A percentile compares a stretch with the other conserved stretches of the same genome.
Conservation (phyloP, 2,797 vertebrate species). For the Clarias pachynema region DNA sequence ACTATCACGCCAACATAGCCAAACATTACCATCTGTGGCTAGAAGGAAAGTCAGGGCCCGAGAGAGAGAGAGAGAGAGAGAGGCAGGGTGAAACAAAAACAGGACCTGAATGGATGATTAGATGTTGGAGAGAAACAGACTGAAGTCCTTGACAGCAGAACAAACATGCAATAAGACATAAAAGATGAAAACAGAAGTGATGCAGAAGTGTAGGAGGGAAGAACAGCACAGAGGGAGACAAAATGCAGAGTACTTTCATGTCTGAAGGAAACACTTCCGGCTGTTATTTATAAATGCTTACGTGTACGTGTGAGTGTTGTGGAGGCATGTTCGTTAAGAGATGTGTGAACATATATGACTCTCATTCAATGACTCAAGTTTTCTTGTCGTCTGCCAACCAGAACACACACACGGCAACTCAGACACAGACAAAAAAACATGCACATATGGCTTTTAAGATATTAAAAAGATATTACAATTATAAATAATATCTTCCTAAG, state of each 20-base stretch:
- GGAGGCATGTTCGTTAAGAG: slow-evolving; percentile 25
- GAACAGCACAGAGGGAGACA: slow-evolving; percentile 38
- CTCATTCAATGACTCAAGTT: slow-evolving; percentile 38
- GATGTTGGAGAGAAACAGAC: not conserved
- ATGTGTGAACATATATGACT: slow-evolving; percentile 36
- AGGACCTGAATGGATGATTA: not conserved
- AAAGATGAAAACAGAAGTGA: slow-evolving; percentile 17
- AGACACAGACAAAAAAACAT: not conserved
- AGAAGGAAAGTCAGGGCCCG: slow-evolving; percentile 47
- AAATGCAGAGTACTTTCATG: slow-evolving; percentile 55
- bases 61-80: slow-evolving; percentile 14
- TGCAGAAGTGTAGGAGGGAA: slow-evolving; percentile 35
- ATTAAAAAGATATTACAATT: slow-evolving; percentile 6
- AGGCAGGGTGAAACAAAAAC: not conserved
- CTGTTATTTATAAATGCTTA: slow-evolving; percentile 39
- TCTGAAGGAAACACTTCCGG: slow-evolving; percentile 54
- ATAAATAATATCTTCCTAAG: not conserved
- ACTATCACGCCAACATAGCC: slow-evolving; percentile 57
- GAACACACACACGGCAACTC: slow-evolving; percentile 8
- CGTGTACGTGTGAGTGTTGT: slow-evolving; percentile 40
- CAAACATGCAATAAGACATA: slow-evolving; percentile 34
- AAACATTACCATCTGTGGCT: slow-evolving; percentile 62
- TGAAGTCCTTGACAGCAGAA: slow-evolving; percentile 26
- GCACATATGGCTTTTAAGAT: slow-evolving; percentile 3
- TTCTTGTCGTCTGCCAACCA: slow-evolving; percentile 2